Conservation (phyloP, 2,888 invertebrate species). For the Meiosimyza decipiens region DNA sequence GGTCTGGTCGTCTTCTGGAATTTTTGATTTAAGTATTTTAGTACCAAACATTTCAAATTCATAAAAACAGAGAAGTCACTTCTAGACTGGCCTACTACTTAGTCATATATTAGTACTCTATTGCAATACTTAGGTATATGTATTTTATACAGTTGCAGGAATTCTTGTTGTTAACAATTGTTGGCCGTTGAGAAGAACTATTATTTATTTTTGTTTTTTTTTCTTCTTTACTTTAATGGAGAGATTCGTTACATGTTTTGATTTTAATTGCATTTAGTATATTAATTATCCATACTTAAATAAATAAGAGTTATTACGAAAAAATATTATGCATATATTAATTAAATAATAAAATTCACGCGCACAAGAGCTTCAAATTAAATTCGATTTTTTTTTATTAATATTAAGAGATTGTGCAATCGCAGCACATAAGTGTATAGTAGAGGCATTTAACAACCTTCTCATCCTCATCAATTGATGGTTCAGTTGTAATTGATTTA, state of each 20-base stretch:
- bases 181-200: conserved; percentile 14
- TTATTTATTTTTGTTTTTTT: conserved; percentile 3
- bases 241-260: conserved; percentile 32
- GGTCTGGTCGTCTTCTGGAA: too few relatives aligned
- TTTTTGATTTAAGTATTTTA: too few relatives aligned
- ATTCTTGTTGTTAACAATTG: conserved; percentile 21
- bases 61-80: too few relatives aligned
- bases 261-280: conserved; percentile 19
- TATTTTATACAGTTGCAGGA: conserved; percentile 14
- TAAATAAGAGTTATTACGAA: neutral
- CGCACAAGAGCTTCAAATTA: neutral
- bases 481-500: conserved; percentile 42
- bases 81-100: too few relatives aligned
- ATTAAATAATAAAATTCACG: conserved; percentile 7
- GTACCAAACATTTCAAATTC: too few relatives aligned
- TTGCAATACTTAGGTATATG: too few relatives aligned
- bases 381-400: neutral
- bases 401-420: conserved; percentile 64
- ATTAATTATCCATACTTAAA: neutral
- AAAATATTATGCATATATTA: neutral
- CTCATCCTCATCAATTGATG: conserved; percentile 52
- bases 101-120: too few relatives aligned
- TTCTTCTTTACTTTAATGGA: conserved; percentile 21
- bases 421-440: conserved; percentile 66
- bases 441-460: conserved; percentile 65